phyloP scores from a whole-genome alignment of 2,113 vertebrate genomes.

The Saimiri boliviensis region DNA sequence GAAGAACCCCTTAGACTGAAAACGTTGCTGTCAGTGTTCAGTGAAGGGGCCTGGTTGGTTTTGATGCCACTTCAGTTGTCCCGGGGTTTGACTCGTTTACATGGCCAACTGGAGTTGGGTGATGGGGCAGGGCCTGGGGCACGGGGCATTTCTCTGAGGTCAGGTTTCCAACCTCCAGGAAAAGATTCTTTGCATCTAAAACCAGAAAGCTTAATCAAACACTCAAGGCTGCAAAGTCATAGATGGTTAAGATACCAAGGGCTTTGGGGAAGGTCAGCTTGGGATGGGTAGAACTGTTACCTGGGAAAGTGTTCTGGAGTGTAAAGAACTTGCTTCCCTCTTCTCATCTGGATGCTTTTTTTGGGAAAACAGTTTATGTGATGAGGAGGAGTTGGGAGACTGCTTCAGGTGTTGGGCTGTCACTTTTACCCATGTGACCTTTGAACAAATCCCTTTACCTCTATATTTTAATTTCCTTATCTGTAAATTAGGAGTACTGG shows the following conservation, averaged over 20 bases:
- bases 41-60: neutral
- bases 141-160: neutral
- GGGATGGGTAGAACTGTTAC: neutral
- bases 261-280: neutral
- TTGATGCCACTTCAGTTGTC: neutral
- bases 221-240: neutral
- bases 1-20: neutral
- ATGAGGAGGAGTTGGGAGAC: neutral
- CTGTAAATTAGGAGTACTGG: neutral
- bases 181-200: neutral
- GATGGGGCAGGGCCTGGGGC: neutral
- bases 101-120: neutral
- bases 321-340: neutral
- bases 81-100: slow-evolving; percentile 20
- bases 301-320: neutral
- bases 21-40: neutral
- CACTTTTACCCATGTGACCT: slow-evolving; percentile 54
- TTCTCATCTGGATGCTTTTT: neutral
- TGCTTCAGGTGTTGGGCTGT: neutral
- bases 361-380: neutral
- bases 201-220: neutral
- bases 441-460: slow-evolving; percentile 52
- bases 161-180: neutral
- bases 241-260: neutral
- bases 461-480: slow-evolving; percentile 50